Conservation (phyloP, 2,113 vertebrate genomes). For the Hassar affinis region DNA sequence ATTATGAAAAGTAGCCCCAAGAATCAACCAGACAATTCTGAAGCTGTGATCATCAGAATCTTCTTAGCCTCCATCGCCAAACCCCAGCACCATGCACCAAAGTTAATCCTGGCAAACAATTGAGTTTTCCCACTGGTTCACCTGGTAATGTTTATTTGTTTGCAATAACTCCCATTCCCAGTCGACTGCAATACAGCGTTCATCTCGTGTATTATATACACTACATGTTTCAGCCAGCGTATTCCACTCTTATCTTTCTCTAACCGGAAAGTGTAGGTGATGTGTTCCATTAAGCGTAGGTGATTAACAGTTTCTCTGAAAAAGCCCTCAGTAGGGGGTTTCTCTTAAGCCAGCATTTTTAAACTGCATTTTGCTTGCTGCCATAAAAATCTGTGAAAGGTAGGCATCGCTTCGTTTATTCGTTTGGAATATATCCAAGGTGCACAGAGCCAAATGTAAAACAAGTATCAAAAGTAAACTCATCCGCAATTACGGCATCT, state of each 20-base stretch:
- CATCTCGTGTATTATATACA: neutral
- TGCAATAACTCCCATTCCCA: neutral
- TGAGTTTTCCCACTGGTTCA: too few species aligned
- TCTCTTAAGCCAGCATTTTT: constrained; percentile 25
- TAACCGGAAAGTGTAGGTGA: constrained; percentile 6
- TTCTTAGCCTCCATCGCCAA: neutral
- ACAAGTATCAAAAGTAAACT: neutral
- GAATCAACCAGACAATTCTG: neutral
- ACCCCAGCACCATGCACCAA: neutral
- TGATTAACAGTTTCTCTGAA: constrained; percentile 30
- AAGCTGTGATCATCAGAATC: neutral
- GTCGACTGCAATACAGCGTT: neutral
- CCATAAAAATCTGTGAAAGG: constrained; percentile 22
- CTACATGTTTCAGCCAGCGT: neutral
- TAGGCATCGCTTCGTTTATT: constrained; percentile 22
- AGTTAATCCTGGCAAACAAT: neutral
- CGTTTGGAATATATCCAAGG: constrained; percentile 16
- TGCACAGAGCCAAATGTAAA: constrained; percentile 6
- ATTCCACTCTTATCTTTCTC: neutral
- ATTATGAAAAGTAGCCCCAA: neutral
- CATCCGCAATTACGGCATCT: neutral
- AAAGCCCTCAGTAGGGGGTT: constrained; percentile 16
- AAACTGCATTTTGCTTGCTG: constrained; percentile 11
- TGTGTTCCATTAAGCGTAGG: constrained; percentile 21
- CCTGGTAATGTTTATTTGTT: neutral